A percentile compares a stretch with the other conserved stretches of the same genome.
Evolutionary conservation across 1,140 invertebrate genomes (phyloP).

Genomic region (Anagrus nilaparvatae): DNA sequence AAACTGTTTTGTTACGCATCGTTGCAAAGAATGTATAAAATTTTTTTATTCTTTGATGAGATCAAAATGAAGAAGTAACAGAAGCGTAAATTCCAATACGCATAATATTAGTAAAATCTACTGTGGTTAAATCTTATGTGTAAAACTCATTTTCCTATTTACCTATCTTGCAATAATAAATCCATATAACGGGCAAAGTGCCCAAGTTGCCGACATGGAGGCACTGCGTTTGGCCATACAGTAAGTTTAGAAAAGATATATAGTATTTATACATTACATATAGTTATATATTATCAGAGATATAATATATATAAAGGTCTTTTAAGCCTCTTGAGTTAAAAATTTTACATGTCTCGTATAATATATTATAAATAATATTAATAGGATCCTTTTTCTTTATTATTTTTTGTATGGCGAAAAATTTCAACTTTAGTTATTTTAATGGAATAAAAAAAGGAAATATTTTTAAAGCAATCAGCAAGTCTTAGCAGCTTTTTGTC

Average conservation of each 20-base stretch:
- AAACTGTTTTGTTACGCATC: too few relatives aligned
- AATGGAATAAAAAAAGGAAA: too few relatives aligned
- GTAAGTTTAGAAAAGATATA: conserved; percentile 32
- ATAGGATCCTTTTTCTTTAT: neutral
- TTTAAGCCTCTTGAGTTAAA: neutral
- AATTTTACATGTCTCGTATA: neutral
- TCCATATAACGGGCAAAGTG: neutral
- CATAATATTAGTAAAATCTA: too few relatives aligned
- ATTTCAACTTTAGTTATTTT: neutral
- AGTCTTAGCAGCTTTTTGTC: too few relatives aligned
- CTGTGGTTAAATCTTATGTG: too few relatives aligned
- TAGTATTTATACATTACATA: conserved; percentile 5
- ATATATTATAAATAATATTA: conserved; percentile 1
- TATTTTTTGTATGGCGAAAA: neutral
- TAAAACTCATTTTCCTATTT: too few relatives aligned
- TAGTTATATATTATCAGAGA: neutral
- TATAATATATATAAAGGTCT: neutral
- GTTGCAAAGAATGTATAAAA: too few relatives aligned
- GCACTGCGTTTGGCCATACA: conserved; percentile 35
- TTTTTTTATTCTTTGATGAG: too few relatives aligned
- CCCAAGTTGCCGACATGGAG: conserved; percentile 23
- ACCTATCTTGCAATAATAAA: too few relatives aligned
- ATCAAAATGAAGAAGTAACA: too few relatives aligned
- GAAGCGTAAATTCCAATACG: too few relatives aligned
- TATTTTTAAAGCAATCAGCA: too few relatives aligned